Base-by-base conservation (phyloP, 2,113 vertebrate species). In the Anthoscopus minutus region DNA sequence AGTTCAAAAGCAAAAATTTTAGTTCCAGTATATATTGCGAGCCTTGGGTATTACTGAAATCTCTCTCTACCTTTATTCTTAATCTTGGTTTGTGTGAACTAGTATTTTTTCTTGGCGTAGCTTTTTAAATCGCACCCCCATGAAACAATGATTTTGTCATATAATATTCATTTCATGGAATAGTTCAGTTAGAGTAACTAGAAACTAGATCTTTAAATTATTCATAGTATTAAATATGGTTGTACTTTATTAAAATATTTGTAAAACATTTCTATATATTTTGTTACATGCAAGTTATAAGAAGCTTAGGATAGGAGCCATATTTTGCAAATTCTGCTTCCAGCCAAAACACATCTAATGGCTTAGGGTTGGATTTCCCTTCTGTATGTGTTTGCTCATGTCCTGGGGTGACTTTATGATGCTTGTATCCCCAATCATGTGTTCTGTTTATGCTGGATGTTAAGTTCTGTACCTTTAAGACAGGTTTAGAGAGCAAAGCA, bases 261-360 rank as follows among this genome's bases (percentile, higher is more conserved):
- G 69, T 50, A 6, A 77, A 83, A 47, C 6, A 48, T 44, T 42
- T 21, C 9, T 69, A 6, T 45, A 9, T 81, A 33, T 81, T 42
- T 83, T 62, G 2, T 62, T 61, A 51, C 3, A 13, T 24, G 9
- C 13, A 42, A 70, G 58, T 66, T 42, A 62, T 54, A 70, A 66
- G 6, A 66, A 22, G 9, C 0, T 0, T 33, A 33, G 10, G 30
- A 37, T 11, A 56, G 24, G 6, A 91, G 7, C 11, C 11, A 21
- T 50, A 30, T 38, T 67, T 81, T 70, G 21, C 15, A 89, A 78
- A 24, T 71, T 74, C 42, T 81, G 8, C 14, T 88, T 94, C 38
- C 11, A 69, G 13, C 8, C 20, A 17, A 51, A 56, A 10, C 37
- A 30, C 3, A 42, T 10, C 8, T 69, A 44, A 33, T 15, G 18